phyloP scores from a whole-genome alignment of 2,797 vertebrate species.

The Bradypus variegatus region DNA sequence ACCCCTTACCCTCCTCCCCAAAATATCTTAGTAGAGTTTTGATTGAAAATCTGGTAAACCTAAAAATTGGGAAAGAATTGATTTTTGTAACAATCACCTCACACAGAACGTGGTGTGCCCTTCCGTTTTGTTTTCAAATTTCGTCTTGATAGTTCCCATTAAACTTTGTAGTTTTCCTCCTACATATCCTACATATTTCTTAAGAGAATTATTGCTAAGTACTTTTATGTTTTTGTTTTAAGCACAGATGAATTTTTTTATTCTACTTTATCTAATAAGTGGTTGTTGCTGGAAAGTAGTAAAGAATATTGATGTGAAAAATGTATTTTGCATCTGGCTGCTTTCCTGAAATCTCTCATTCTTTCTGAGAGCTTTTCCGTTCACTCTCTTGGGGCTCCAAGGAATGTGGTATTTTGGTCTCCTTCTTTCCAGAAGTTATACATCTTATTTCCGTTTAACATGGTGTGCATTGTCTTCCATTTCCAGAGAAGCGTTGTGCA shows the following conservation, averaged over 20 bases:
- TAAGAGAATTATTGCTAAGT: neutral
- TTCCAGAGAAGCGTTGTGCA: neutral
- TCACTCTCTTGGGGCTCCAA: neutral
- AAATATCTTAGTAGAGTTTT: neutral
- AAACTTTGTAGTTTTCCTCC: neutral
- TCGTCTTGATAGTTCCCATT: neutral
- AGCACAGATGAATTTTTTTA: neutral
- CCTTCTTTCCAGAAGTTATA: constrained; percentile 26
- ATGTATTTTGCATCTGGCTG: constrained; percentile 35
- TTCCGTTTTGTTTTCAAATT: neutral
- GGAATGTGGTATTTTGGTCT: constrained; percentile 29
- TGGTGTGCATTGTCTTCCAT: constrained; percentile 36
- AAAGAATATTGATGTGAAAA: constrained; percentile 29
- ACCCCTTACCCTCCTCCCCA: neutral
- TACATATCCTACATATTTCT: neutral
- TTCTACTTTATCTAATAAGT: constrained; percentile 2
- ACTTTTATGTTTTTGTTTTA: neutral
- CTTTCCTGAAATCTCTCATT: constrained; percentile 24
- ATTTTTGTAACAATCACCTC: neutral
- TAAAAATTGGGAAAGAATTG: neutral
- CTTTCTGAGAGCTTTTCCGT: constrained; percentile 21
- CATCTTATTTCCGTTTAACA: constrained; percentile 38
- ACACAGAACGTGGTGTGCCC: neutral
- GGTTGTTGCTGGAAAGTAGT: neutral
- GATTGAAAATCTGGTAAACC: neutral